Percentiles rank a stretch among this genome's conserved stretches.
These are phyloP conservation scores for Tetraneura akinire DNA, from an alignment of 1,140 invertebrate species.

Conservation along the genomic window DNA sequence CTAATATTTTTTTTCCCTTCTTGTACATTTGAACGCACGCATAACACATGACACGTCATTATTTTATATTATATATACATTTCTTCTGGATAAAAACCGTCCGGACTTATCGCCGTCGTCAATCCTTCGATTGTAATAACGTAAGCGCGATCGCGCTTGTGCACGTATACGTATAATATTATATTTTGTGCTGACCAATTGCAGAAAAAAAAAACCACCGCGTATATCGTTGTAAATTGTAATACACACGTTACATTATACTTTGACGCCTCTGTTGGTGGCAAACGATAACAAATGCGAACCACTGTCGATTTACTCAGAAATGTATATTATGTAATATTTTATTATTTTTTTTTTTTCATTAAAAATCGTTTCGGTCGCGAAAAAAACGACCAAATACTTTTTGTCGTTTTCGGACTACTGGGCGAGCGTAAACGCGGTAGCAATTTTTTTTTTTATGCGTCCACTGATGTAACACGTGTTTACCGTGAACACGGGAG, in stretches of 20 bases:
- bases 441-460: conserved; percentile 26
- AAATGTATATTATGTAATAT: not conserved
- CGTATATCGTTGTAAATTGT: not conserved
- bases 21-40: conserved; percentile 9
- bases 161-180: no score
- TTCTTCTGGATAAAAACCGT: conserved; percentile 25
- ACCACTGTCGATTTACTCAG: not conserved
- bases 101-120: conserved; percentile 37
- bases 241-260: not conserved
- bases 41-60: conserved; percentile 51
- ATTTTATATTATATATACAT: conserved; percentile 47
- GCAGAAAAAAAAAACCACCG: not conserved
- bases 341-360: no score
- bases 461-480: conserved; percentile 1
- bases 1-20: conserved; percentile 26
- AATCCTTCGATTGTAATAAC: conserved; percentile 12
- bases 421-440: conserved; percentile 11
- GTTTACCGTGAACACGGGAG: not conserved
- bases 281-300: not conserved
- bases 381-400: no score
- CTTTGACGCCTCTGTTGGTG: not conserved
- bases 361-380: no score
- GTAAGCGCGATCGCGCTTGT: not conserved
- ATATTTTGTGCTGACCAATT: not conserved
- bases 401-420: not conserved